These are phyloP conservation scores for Sula dactylatra DNA, from an alignment of 2,113 vertebrate species.

Conservation along the genomic window DNA sequence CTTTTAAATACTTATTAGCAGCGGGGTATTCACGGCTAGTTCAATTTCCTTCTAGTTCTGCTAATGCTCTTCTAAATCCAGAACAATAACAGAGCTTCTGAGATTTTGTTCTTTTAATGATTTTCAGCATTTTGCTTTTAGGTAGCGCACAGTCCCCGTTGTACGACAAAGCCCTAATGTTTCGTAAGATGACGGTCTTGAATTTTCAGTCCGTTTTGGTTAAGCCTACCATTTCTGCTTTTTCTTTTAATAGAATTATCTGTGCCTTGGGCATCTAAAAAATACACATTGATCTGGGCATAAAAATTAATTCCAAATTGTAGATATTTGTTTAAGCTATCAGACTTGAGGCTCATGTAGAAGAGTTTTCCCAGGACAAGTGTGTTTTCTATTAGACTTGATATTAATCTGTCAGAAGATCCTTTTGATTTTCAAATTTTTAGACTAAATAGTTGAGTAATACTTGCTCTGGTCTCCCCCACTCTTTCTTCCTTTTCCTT, in stretches of 20 bases:
- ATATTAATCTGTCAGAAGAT: slow-evolving; percentile 69
- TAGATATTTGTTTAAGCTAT: slow-evolving; percentile 67
- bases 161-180: not conserved
- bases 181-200: slow-evolving; percentile 38
- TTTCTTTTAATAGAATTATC: slow-evolving; percentile 45
- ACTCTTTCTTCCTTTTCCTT: slow-evolving; percentile 51
- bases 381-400: slow-evolving; percentile 72
- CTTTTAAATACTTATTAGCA: not conserved
- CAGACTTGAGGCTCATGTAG: slow-evolving; percentile 52
- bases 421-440: slow-evolving; percentile 72
- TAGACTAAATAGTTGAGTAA: slow-evolving; percentile 78
- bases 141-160: not conserved
- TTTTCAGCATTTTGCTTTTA: not conserved
- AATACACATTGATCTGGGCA: slow-evolving; percentile 65
- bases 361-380: slow-evolving; percentile 57
- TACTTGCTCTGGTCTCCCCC: slow-evolving; percentile 49
- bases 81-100: slow-evolving; percentile 21
- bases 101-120: slow-evolving; percentile 1
- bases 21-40: not conserved
- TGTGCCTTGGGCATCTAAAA: slow-evolving; percentile 55
- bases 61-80: slow-evolving; percentile 35
- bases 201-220: slow-evolving; percentile 35
- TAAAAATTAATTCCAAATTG: slow-evolving; percentile 66
- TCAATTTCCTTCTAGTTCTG: not conserved
- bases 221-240: slow-evolving; percentile 22